Percentiles rank a stretch among this genome's conserved stretches.
These are phyloP conservation scores for Thera britannica DNA, from an alignment of 2,888 invertebrate genomes.

Conservation along the genomic window DNA sequence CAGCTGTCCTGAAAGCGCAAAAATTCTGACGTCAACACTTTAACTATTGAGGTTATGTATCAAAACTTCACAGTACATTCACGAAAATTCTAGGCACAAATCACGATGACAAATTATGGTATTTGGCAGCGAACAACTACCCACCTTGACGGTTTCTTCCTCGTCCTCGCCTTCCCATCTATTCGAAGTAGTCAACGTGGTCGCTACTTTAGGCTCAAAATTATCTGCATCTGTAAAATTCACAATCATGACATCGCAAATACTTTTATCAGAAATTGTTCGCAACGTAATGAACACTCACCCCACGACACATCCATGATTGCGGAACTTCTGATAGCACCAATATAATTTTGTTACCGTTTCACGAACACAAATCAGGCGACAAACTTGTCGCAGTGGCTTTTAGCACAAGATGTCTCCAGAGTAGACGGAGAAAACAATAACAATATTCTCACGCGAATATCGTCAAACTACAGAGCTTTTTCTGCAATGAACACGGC, in stretches of 20 bases:
- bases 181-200: conserved; percentile 85
- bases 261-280: conserved; percentile 45
- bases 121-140: conserved; percentile 62
- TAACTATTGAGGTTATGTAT: conserved; percentile 71
- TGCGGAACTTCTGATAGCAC: conserved; percentile 68
- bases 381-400: conserved; percentile 69
- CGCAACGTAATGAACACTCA: conserved; percentile 65
- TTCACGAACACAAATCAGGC: conserved; percentile 77
- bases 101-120: conserved; percentile 41
- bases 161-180: conserved; percentile 96
- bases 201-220: conserved; percentile 87
- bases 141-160: conserved; percentile 93
- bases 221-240: conserved; percentile 88
- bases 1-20: conserved; percentile 91
- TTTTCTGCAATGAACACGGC: conserved; percentile 79
- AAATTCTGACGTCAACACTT: conserved; percentile 74
- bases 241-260: conserved; percentile 57
- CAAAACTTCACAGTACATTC: conserved; percentile 40
- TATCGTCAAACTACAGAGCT: conserved; percentile 80
- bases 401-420: conserved; percentile 84
- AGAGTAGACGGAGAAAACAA: conserved; percentile 74
- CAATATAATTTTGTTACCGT: conserved; percentile 74
- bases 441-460: conserved; percentile 75
- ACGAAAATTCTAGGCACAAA: conserved; percentile 29
- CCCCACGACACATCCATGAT: conserved; percentile 90